Evolutionary conservation across 2,797 vertebrate species (phyloP).

Genomic region (Coracias cyanogaster): DNA sequence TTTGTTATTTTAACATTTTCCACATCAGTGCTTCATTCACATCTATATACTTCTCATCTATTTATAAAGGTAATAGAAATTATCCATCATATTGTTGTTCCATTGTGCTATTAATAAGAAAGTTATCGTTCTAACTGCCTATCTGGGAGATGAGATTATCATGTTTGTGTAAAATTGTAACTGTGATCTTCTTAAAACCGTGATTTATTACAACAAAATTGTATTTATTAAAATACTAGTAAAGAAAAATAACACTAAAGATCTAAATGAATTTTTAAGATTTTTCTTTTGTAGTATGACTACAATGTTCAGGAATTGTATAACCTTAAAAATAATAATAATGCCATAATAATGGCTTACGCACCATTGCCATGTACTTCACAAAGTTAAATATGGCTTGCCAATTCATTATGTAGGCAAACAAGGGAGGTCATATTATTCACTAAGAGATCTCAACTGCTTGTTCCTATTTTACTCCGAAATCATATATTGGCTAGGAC

Average conservation of each 20-base stretch:
- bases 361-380: background rate
- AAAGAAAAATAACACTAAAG: background rate
- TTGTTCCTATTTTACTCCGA: background rate
- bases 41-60: constrained; percentile 61
- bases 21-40: constrained; percentile 70
- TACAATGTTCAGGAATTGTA: background rate
- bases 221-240: background rate
- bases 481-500: background rate
- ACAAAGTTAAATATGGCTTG: background rate
- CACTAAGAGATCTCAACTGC: background rate
- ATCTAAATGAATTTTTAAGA: background rate
- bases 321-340: background rate
- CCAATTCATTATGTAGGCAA: background rate
- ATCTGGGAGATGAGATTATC: background rate
- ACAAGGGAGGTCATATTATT: background rate
- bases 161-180: background rate
- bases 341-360: background rate
- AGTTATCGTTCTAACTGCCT: constrained; percentile 55
- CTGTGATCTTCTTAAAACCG: background rate
- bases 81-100: constrained; percentile 47
- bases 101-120: constrained; percentile 56
- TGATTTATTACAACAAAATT: background rate
- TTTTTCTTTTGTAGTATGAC: background rate
- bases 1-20: constrained; percentile 77
- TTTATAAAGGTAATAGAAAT: constrained; percentile 76